Percentiles rank a stretch among this genome's conserved stretches.
phyloP scores from a whole-genome alignment of 35 echinoderm and acorn worm species.

The Anneissia japonica region DNA sequence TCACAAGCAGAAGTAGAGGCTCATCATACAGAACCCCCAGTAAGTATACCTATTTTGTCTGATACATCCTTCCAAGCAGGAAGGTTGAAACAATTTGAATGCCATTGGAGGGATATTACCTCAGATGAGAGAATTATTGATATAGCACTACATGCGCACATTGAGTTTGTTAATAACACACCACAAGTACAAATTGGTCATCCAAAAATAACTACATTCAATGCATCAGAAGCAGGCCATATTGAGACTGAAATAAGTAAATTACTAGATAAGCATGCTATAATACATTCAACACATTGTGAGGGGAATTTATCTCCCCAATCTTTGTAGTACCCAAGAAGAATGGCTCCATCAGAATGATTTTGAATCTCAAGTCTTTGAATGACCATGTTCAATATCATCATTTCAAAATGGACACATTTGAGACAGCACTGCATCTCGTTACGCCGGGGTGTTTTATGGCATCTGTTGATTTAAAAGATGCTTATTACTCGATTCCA shows the following conservation, averaged over 20 bases:
- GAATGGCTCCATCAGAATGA: slow-evolving; percentile 19
- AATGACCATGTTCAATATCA: slow-evolving; percentile 32
- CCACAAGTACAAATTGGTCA: neutral
- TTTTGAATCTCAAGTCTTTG: slow-evolving; percentile 31
- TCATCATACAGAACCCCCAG: neutral
- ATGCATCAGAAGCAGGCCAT: neutral
- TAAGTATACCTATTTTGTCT: neutral
- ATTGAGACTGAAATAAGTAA: slow-evolving; percentile 28
- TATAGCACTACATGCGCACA: slow-evolving; percentile 2
- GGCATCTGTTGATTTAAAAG: slow-evolving; percentile 42
- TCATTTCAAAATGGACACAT: slow-evolving; percentile 50
- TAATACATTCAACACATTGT: neutral
- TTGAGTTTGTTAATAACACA: slow-evolving; percentile 16
- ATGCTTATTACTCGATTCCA: slow-evolving; percentile 46
- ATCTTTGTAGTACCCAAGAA: slow-evolving; percentile 15
- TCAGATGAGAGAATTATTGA: slow-evolving; percentile 30
- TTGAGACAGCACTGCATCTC: neutral
- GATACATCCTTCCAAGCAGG: neutral
- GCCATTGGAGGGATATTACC: slow-evolving; percentile 13
- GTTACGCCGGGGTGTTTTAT: slow-evolving; percentile 1
- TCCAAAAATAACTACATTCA: neutral
- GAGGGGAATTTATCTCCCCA: neutral
- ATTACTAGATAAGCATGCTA: neutral
- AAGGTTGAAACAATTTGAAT: slow-evolving; percentile 7
- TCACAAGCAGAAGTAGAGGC: slow-evolving; percentile 10